phyloP scores from a whole-genome alignment of 2,113 vertebrate genomes.

The Haplochromis vanheusdeni region DNA sequence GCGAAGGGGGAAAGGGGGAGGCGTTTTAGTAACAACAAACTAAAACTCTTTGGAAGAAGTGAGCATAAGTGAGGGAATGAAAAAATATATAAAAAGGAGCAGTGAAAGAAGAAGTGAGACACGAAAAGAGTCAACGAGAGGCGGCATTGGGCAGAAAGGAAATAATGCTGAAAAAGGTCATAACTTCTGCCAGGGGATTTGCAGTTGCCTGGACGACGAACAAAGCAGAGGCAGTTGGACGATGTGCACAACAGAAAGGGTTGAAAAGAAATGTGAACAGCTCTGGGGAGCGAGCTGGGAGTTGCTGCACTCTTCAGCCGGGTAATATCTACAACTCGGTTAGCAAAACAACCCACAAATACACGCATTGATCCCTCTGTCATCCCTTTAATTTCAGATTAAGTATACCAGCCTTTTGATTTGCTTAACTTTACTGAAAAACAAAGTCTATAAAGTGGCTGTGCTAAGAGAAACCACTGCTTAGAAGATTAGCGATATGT shows the following conservation, averaged over 20 bases:
- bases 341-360: neutral
- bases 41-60: neutral
- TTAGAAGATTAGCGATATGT: neutral
- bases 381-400: neutral
- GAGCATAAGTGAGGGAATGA: neutral
- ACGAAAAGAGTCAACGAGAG: neutral
- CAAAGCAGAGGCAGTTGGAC: constrained; percentile 61
- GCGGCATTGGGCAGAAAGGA: neutral
- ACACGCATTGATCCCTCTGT: neutral
- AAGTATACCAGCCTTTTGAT: neutral
- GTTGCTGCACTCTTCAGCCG: neutral
- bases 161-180: constrained; percentile 66
- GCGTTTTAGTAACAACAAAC: constrained; percentile 24
- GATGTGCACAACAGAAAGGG: constrained; percentile 27
- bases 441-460: neutral
- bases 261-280: constrained; percentile 28
- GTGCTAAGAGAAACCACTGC: neutral
- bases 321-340: neutral
- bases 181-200: constrained; percentile 59
- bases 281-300: neutral
- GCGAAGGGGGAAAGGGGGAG: neutral
- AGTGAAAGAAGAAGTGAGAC: neutral
- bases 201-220: constrained; percentile 69
- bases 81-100: neutral
- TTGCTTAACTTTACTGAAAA: neutral